phyloP scores from a whole-genome alignment of 2,797 vertebrate genomes.

The Pangasius mekongensis region DNA sequence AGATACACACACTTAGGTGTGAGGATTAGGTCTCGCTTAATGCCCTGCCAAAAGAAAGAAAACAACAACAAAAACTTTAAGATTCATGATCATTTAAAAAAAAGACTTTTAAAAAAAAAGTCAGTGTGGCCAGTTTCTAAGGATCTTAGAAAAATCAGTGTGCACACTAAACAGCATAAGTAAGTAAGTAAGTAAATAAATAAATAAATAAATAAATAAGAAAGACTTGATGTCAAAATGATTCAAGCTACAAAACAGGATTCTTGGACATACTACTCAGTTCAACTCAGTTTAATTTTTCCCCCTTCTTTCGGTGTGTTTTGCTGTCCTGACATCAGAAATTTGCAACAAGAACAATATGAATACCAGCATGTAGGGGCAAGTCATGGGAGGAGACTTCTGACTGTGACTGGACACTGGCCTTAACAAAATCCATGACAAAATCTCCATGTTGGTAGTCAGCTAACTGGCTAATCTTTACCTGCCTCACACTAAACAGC shows the following conservation, averaged over 20 bases:
- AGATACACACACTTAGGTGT: conserved; percentile 92
- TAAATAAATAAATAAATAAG: no score
- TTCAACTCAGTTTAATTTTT: no score
- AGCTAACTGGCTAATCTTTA: background rate
- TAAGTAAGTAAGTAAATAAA: background rate
- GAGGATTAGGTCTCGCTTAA: conserved; percentile 94
- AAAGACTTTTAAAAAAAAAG: background rate
- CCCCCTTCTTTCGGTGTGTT: no score
- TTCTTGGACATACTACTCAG: background rate
- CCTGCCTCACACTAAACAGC: background rate
- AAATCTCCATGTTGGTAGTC: no score
- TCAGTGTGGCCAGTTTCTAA: background rate
- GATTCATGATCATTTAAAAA: background rate
- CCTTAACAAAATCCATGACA: background rate
- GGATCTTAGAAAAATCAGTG: background rate
- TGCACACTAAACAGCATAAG: background rate
- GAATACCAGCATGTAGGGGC: background rate
- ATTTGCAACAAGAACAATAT: background rate
- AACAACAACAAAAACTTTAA: background rate
- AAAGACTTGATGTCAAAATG: background rate
- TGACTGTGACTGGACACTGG: background rate
- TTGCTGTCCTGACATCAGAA: background rate
- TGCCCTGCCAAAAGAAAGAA: conserved; percentile 71
- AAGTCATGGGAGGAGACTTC: background rate
- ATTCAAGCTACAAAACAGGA: background rate